Evolutionary conservation across 2,113 vertebrate species (phyloP).

Genomic region (Pelodiscus sinensis): DNA sequence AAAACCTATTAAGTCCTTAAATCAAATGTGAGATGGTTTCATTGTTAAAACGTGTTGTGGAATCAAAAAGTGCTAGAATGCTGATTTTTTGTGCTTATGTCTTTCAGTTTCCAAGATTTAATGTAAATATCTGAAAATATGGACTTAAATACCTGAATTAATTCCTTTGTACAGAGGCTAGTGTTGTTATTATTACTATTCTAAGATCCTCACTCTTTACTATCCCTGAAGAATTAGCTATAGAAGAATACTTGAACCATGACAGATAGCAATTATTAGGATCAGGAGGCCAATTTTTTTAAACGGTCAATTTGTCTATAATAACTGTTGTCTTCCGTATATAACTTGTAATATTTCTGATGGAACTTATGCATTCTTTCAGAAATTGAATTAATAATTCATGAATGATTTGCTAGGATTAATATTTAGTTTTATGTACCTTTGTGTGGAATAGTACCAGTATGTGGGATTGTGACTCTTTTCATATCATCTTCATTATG

Average conservation of each 20-base stretch:
- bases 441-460: neutral
- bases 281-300: slow-evolving; percentile 21
- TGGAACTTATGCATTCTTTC: slow-evolving; percentile 11
- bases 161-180: neutral
- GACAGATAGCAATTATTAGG: slow-evolving; percentile 23
- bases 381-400: slow-evolving; percentile 25
- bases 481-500: neutral
- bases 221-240: slow-evolving; percentile 3
- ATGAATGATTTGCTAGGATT: slow-evolving; percentile 1
- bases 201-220: neutral
- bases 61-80: neutral
- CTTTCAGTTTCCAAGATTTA: slow-evolving; percentile 7
- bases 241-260: neutral
- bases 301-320: slow-evolving; percentile 35
- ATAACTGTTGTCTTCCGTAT: slow-evolving; percentile 21
- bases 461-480: neutral
- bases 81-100: neutral
- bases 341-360: slow-evolving; percentile 13
- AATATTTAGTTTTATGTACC: neutral
- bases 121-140: neutral
- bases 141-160: neutral
- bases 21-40: neutral
- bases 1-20: neutral
- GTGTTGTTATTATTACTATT: neutral
- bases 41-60: rapidly evolving